phyloP scores from a whole-genome alignment of 64 coral and sea anemone genomes.

The Dendronephthya gigantea region DNA sequence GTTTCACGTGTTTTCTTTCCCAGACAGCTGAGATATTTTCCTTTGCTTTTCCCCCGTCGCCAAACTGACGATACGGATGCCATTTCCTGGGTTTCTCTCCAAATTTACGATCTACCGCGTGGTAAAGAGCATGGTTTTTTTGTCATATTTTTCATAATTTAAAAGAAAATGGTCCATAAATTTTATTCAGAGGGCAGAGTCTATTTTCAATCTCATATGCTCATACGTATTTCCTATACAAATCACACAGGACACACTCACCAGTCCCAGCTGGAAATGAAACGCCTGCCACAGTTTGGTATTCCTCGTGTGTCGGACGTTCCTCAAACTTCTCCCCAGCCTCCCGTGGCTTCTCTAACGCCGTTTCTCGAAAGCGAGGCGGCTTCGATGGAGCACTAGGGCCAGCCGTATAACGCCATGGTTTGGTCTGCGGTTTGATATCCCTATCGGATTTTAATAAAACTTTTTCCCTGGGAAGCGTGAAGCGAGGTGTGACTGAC shows the following conservation, averaged over 20 bases:
- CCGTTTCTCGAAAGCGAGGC: constrained; percentile 76
- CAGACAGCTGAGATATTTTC: not conserved
- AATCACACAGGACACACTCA: not conserved
- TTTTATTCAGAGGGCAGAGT: too few species aligned
- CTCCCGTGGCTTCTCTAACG: constrained; percentile 59
- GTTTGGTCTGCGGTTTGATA: constrained; percentile 50
- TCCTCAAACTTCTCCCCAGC: constrained; percentile 32
- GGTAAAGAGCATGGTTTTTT: not conserved
- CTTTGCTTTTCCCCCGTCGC: not conserved
- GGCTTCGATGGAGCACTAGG: constrained; percentile 46
- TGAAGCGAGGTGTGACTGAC: not conserved
- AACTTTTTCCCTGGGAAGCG: constrained; percentile 29
- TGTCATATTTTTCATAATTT: too few species aligned
- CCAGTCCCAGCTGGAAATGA: constrained; percentile 58
- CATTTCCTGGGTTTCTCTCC: not conserved
- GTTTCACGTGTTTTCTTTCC: not conserved
- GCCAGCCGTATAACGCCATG: constrained; percentile 59
- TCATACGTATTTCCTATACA: too few species aligned
- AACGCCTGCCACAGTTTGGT: constrained; percentile 58
- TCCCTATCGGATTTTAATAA: constrained; percentile 52
- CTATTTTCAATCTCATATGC: too few species aligned
- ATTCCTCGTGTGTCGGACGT: constrained; percentile 71
- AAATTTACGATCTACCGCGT: not conserved
- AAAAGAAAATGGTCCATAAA: too few species aligned
- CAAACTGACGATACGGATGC: not conserved